Percentiles rank a stretch among this genome's conserved stretches.
Evolutionary conservation across 2,888 invertebrate genomes (phyloP).

Genomic region (Erebia aethiops): DNA sequence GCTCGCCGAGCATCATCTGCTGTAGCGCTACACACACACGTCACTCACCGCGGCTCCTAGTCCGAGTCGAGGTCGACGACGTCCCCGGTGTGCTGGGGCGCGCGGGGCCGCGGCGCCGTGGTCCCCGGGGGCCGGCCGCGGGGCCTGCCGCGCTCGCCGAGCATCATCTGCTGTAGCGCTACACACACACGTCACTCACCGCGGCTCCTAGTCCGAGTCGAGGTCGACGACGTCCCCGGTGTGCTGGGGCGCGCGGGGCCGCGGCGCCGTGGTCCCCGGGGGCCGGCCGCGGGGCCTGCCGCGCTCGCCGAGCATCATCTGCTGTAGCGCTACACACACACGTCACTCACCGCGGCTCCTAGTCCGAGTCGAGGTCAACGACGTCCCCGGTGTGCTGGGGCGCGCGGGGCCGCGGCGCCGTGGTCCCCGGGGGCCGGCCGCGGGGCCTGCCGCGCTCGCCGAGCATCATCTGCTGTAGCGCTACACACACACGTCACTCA

Average conservation of each 20-base stretch:
- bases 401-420: neutral
- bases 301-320: slow-evolving; percentile 68
- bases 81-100: no score
- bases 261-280: slow-evolving; percentile 51
- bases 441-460: neutral
- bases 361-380: slow-evolving; percentile 4
- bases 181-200: neutral
- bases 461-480: no score
- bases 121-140: no score
- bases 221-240: slow-evolving; percentile 68
- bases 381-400: neutral
- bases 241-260: slow-evolving; percentile 41
- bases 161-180: slow-evolving; percentile 65
- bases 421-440: no score
- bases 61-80: neutral
- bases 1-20: no score
- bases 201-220: slow-evolving; percentile 61
- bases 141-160: neutral
- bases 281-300: slow-evolving; percentile 49
- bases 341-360: no score
- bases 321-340: slow-evolving; percentile 66
- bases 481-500: neutral
- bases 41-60: neutral
- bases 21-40: neutral
- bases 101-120: neutral